Percentiles rank a stretch among this genome's conserved stretches.
phyloP scores from a whole-genome alignment of 92 coral and sea anemone species.

The Zoanthus sansibaricus region DNA sequence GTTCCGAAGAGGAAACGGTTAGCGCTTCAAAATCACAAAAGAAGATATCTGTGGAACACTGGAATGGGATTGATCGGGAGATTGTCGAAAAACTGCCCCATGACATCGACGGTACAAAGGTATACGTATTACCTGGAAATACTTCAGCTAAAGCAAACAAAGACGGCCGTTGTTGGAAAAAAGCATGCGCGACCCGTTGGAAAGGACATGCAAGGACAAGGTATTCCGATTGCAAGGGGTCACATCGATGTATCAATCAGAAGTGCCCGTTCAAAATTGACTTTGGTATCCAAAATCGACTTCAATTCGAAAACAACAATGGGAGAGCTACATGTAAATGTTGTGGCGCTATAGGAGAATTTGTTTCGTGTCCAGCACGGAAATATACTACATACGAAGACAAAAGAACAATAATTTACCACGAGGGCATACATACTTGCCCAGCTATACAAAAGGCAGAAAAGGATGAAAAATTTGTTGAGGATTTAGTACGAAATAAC shows the following conservation, averaged over 20 bases:
- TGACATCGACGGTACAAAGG: slow-evolving; percentile 59
- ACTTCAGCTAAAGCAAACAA: slow-evolving; percentile 11
- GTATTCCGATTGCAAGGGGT: slow-evolving; percentile 71
- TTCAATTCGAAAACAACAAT: slow-evolving; percentile 60
- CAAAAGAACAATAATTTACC: slow-evolving; percentile 49
- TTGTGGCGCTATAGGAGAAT: slow-evolving; percentile 54
- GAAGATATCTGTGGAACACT: slow-evolving; percentile 40
- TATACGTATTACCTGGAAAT: slow-evolving; percentile 29
- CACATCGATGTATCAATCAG: slow-evolving; percentile 46
- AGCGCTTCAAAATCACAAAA: slow-evolving; percentile 26
- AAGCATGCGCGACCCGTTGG: slow-evolving; percentile 16
- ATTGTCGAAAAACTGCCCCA: slow-evolving; percentile 73
- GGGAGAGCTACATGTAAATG: slow-evolving; percentile 53
- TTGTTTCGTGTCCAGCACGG: slow-evolving; percentile 61
- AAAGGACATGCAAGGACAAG: slow-evolving; percentile 26
- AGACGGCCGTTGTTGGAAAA: slow-evolving; percentile 14
- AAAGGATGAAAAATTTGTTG: slow-evolving; percentile 35
- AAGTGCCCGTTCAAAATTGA: slow-evolving; percentile 62
- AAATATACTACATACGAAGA: slow-evolving; percentile 56
- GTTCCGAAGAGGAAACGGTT: slow-evolving; percentile 14
- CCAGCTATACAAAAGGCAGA: slow-evolving; percentile 45
- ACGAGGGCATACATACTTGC: slow-evolving; percentile 70
- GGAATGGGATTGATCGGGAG: slow-evolving; percentile 44
- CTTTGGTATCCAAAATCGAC: slow-evolving; percentile 69
- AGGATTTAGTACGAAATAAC: slow-evolving; percentile 38